These are phyloP conservation scores for Enhydra lutris DNA, from an alignment of 2,113 vertebrate genomes.

Conservation along the genomic window DNA sequence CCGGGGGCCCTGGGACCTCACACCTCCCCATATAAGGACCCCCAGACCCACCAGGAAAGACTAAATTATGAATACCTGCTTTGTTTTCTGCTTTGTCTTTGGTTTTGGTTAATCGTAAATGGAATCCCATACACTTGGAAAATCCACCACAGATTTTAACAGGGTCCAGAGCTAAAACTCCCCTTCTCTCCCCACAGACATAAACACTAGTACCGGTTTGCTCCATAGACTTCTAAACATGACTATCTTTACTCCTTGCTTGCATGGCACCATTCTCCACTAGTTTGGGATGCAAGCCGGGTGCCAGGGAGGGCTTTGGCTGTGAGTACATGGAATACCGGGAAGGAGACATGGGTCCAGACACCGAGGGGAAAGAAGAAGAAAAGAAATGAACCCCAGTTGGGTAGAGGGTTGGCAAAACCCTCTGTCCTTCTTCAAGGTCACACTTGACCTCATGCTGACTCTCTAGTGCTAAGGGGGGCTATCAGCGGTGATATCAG, in stretches of 20 bases:
- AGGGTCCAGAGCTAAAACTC: neutral
- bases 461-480: no score
- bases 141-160: neutral
- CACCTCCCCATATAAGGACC: fast-evolving
- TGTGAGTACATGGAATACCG: neutral
- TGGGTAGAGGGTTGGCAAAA: neutral
- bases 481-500: fast-evolving
- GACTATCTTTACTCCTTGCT: neutral
- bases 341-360: neutral
- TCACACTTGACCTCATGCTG: no score
- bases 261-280: neutral
- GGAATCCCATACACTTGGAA: neutral
- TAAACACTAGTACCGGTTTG: neutral
- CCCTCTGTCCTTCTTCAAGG: neutral
- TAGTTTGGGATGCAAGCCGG: neutral
- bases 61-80: neutral
- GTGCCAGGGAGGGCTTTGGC: neutral
- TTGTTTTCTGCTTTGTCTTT: neutral
- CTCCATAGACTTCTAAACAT: neutral
- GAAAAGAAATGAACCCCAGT: neutral
- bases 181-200: no score
- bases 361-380: neutral
- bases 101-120: neutral
- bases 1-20: neutral
- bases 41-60: neutral